Percentiles rank a stretch among this genome's conserved stretches.
Conservation (phyloP, 2,797 vertebrate species). For the Sebastes nivosus region DNA sequence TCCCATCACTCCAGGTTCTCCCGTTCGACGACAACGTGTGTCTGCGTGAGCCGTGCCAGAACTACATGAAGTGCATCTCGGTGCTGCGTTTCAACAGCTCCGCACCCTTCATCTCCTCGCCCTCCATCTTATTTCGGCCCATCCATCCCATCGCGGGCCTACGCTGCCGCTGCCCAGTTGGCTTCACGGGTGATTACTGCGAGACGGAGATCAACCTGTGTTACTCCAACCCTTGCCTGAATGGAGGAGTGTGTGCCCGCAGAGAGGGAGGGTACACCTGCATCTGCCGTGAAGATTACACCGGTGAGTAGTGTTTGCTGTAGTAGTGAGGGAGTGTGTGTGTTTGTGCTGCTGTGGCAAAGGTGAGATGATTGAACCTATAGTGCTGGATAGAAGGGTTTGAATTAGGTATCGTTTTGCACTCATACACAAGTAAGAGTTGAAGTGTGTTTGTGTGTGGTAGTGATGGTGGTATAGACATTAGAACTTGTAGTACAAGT, state of each 20-base stretch:
- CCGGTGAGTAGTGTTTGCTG: conserved; percentile 80
- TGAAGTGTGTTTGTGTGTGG: neutral
- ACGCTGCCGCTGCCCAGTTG: conserved; percentile 94
- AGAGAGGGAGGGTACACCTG: conserved; percentile 96
- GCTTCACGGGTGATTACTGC: conserved; percentile 98
- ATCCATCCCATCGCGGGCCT: conserved; percentile 96
- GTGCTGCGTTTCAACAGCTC: conserved; percentile 98
- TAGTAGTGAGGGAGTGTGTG: neutral
- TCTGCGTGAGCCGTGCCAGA: conserved; percentile 96
- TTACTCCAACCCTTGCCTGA: conserved; percentile 96
- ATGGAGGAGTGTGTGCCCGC: conserved; percentile 91
- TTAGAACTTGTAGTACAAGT: neutral
- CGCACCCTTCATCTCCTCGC: conserved; percentile 93
- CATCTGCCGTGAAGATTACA: conserved; percentile 92
- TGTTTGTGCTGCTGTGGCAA: neutral
- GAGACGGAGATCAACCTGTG: conserved; percentile 98
- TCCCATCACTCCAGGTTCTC: conserved; percentile 80
- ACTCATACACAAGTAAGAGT: neutral
- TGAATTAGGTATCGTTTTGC: neutral
- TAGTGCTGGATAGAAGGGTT: neutral
- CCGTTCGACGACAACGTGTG: conserved; percentile 99
- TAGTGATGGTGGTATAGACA: neutral
- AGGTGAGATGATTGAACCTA: neutral
- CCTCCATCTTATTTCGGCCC: conserved; percentile 94
- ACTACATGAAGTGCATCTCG: conserved; percentile 99